Base-by-base conservation (phyloP, 2,888 invertebrate species). In the Heliconius cydno region DNA sequence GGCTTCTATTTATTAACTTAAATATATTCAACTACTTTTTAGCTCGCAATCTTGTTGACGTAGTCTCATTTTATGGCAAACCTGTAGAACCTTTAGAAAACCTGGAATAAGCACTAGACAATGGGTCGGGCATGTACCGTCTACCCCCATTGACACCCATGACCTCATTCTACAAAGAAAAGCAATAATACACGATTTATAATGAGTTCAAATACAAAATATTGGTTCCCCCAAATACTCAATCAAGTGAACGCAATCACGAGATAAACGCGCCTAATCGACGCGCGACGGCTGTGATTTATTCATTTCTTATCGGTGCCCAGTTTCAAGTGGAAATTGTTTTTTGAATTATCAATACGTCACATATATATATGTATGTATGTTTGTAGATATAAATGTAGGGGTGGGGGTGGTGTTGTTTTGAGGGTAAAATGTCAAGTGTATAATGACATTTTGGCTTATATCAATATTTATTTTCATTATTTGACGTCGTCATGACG, bases 221-320 rank as follows among this genome's bases (percentile, higher is more conserved):
- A 75, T 65, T 30, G 22, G 6, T 15, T 38, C 63, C 38, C 38
- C 74, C 19, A 52, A 73, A 57, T 60, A 73, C 57, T 75, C 41
- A 75, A 65, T 75, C 65, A 65, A 75, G 25, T 22, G 28, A n/a
- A 73, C 22, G 65, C 28, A 65, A 75, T 74, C 25, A 74, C 74
- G 46, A 75, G 65, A 75, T 75, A 75, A 75, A 63, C 65, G 63
- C 65, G 75, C 28, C 41, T 41, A 65, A 65, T 65, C 75, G 75
- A 41, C 41, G 75, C 65, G 65, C 46, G 63, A 65, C 46, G 65
- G 60, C 60, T 60, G 73, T 60, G 73, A 73, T 73, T 73, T 73
- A 73, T 73, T 60, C 60, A 60, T 73, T 34, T n/a, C 57, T 73
- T 73, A 34, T 73, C 73, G 57, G 25, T 41, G n/a, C 60, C 57